phyloP scores from a whole-genome alignment of 2,797 vertebrate species.

The Sebastes matsubarae region DNA sequence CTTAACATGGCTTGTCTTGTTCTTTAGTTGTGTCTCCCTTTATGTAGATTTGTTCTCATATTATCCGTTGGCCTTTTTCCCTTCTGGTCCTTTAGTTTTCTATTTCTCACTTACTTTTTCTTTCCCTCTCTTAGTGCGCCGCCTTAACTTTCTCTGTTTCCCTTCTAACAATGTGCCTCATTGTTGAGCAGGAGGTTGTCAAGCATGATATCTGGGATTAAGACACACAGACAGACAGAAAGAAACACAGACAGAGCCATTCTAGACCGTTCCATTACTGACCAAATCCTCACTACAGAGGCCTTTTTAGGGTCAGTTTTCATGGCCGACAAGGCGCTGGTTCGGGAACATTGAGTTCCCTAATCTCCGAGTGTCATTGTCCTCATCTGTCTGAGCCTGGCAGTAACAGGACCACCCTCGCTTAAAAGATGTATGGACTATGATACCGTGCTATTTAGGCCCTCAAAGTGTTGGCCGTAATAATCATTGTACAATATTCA shows the following conservation, averaged over 20 bases:
- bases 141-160: constrained; percentile 39
- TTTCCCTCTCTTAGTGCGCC: not conserved
- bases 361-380: constrained; percentile 32
- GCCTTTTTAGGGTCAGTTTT: constrained; percentile 56
- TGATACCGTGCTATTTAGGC: not conserved
- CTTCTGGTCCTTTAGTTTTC: not conserved
- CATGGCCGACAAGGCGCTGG: constrained; percentile 1
- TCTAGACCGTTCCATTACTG: constrained; percentile 47
- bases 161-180: constrained; percentile 66
- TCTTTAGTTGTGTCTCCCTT: not conserved
- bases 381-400: constrained; percentile 10
- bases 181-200: constrained; percentile 67
- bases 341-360: constrained; percentile 43
- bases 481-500: not conserved
- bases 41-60: not conserved
- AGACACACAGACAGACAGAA: constrained; percentile 43
- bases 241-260: constrained; percentile 40
- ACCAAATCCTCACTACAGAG: constrained; percentile 34
- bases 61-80: not conserved
- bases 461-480: not conserved
- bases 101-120: not conserved
- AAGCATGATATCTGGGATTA: constrained; percentile 69
- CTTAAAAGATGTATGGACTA: not conserved
- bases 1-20: not conserved
- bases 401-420: not conserved